Percentiles rank a stretch among this genome's conserved stretches.
These are phyloP conservation scores for Octopus sinensis DNA, from an alignment of 1,140 invertebrate genomes.

Conservation along the genomic window DNA sequence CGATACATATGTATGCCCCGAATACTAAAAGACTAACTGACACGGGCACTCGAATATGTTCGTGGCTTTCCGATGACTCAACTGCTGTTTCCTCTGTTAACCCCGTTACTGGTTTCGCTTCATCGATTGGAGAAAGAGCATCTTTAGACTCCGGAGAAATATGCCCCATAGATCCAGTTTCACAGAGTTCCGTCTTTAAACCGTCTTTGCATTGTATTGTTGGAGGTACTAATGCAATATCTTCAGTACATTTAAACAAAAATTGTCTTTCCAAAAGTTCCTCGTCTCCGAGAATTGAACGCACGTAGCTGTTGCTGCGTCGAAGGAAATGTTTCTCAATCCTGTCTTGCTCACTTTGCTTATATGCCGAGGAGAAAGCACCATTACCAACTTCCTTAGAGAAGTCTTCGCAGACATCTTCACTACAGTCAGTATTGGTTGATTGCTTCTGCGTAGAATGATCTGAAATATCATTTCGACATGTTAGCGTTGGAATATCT, in stretches of 20 bases:
- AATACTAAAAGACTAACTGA: conserved; percentile 46
- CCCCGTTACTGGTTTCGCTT: neutral
- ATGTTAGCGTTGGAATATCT: neutral
- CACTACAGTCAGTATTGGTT: no score
- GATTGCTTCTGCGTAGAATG: no score
- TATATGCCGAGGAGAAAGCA: no score
- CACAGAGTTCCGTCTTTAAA: neutral
- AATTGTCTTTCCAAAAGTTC: neutral
- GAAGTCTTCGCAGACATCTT: neutral
- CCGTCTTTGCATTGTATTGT: no score
- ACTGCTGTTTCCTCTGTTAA: neutral
- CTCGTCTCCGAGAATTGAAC: neutral
- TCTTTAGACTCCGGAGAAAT: neutral
- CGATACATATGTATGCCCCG: conserved; percentile 46
- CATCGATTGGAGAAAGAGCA: neutral
- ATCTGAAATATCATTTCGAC: no score
- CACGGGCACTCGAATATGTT: conserved; percentile 44
- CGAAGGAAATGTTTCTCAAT: neutral
- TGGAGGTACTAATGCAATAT: no score
- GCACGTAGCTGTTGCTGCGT: neutral
- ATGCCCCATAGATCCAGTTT: neutral
- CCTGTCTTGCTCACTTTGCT: neutral
- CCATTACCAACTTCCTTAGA: neutral
- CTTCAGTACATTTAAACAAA: neutral
- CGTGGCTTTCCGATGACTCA: neutral